Percentiles rank a stretch among this genome's conserved stretches.
phyloP scores from a whole-genome alignment of 2,797 vertebrate species.

The Poeciliopsis paucimaculata region DNA sequence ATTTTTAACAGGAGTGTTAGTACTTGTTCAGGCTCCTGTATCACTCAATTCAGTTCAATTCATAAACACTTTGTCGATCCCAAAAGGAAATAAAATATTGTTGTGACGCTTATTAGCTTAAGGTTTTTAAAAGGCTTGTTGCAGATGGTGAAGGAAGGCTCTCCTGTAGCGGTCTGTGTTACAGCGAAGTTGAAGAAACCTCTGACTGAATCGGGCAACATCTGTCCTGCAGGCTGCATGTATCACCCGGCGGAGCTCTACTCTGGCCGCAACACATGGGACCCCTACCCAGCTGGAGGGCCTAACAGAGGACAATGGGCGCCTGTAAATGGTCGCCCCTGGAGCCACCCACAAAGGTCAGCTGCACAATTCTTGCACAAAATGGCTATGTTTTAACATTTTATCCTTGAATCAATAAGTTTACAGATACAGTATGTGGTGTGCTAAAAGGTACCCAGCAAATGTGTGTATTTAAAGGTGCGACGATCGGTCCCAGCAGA shows the following conservation, averaged over 20 bases:
- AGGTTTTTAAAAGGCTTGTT: too few species aligned
- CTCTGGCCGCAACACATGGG: slow-evolving; percentile 89
- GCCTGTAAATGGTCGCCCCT: slow-evolving; percentile 82
- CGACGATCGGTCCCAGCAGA: not conserved
- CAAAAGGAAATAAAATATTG: too few species aligned
- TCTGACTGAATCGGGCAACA: not conserved
- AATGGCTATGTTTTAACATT: not conserved
- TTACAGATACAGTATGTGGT: not conserved
- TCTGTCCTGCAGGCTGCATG: slow-evolving; percentile 88
- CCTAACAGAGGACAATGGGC: slow-evolving; percentile 88
- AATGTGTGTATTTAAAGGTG: not conserved
- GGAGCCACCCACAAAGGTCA: slow-evolving; percentile 88
- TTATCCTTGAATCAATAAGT: not conserved
- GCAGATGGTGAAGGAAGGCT: too few species aligned
- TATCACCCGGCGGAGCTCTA: slow-evolving; percentile 93
- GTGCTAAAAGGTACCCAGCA: not conserved
- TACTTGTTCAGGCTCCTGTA: not conserved
- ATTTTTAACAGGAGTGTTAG: not conserved
- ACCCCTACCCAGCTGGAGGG: slow-evolving; percentile 88
- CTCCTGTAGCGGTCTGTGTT: too few species aligned
- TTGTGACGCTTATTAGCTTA: too few species aligned
- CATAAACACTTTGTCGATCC: too few species aligned
- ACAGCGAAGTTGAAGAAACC: too few species aligned
- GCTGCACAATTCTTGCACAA: slow-evolving; percentile 23
- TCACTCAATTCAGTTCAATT: not conserved